phyloP scores from a whole-genome alignment of 2,888 invertebrate species.

The Noctua pronuba region DNA sequence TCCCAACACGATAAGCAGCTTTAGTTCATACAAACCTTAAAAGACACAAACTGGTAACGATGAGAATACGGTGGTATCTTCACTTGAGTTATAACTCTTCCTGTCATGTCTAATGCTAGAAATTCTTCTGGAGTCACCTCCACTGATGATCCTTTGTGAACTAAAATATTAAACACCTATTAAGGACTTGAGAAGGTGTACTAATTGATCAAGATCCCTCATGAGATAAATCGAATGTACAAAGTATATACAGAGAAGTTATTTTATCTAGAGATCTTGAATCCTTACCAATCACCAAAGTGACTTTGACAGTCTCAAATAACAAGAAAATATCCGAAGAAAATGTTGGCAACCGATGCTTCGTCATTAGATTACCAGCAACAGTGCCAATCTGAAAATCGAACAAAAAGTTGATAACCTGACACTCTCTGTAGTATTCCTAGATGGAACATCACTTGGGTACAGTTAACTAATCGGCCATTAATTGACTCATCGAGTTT shows the following conservation, averaged over 20 bases:
- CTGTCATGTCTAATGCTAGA: conserved; percentile 78
- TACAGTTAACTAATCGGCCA: too few species aligned
- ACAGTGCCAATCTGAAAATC: conserved; percentile 89
- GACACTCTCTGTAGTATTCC: neutral
- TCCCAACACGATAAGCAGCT: neutral
- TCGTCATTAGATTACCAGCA: conserved; percentile 92
- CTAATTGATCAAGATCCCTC: neutral
- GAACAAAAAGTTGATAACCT: neutral
- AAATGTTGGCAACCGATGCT: conserved; percentile 91
- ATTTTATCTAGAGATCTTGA: neutral
- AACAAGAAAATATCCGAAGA: conserved; percentile 92
- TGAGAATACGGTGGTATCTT: conserved; percentile 79
- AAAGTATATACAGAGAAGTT: neutral
- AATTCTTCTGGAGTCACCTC: conserved; percentile 79
- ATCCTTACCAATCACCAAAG: conserved; percentile 84
- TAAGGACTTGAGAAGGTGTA: neutral
- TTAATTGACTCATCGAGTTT: neutral
- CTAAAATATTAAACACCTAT: conserved; percentile 59
- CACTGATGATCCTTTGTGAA: conserved; percentile 58
- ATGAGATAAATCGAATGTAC: neutral
- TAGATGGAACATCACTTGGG: neutral
- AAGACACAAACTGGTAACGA: conserved; percentile 75
- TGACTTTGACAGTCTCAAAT: conserved; percentile 89
- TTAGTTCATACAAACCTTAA: conserved; percentile 70
- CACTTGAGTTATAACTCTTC: conserved; percentile 75